Evolutionary conservation across 2,797 vertebrate genomes (phyloP), one percentile per base, ranked within the genome.

Genomic region (Bradypus variegatus): DNA sequence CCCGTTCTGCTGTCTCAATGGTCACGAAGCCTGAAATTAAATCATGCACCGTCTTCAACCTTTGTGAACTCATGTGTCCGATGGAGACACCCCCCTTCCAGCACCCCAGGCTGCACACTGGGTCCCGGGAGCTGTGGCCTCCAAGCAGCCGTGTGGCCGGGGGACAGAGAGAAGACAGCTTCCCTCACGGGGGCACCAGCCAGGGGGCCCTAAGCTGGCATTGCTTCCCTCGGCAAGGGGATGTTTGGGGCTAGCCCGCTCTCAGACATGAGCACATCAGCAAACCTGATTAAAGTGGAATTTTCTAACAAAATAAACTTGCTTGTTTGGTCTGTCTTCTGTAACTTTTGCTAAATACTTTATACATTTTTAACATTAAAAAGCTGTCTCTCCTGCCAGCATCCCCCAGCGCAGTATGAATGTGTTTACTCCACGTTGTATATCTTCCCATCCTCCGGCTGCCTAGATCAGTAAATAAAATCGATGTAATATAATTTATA

Each of bases 321-420:
- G 94, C 94, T 95, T 96, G 94, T 97, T 97, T 96, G 96, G 96
- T 97, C 96, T 95, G 97, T 97, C 97, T 97, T 94, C 96, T 96
- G 93, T 97, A 97, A 95, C 95, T 97, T 97, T 97, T 97, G 96
- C 97, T 97, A 97, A 98, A 96, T 91, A 96, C 95, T 97, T 97
- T 97, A 93, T 97, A 96, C 96, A 97, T 97, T 97, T 97, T 94
- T 97, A 97, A 95, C 91, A 94, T 95, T 94, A 95, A 94, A 95
- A 91, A 95, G 88, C 91, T 4, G 90, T 95, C 95, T 97, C 94
- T 97, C 97, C 96, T 94, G 95, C 95, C 97, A 95, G 88, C 96
- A 96, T 94, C 96, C 96, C 96, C 93, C 75, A 89, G 86, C 95
- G 67, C 75, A 69, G 96, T 96, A 96, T 62, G 95, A 96, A 96